Evolutionary conservation across 2,888 invertebrate genomes (phyloP).

Genomic region (Drosophila subsilvestris): DNA sequence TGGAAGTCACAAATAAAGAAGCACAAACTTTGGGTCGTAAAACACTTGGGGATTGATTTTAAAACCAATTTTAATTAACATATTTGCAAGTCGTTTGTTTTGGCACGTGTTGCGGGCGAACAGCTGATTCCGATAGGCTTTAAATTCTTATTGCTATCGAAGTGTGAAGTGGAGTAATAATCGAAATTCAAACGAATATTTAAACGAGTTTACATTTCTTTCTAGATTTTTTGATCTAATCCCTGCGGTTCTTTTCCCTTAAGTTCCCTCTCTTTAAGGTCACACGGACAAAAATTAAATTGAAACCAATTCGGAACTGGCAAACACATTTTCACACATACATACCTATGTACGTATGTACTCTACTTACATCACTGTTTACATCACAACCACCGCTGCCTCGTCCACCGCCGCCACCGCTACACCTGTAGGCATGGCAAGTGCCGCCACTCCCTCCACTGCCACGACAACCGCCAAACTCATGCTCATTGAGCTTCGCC

Average conservation of each 20-base stretch:
- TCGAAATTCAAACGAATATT: neutral
- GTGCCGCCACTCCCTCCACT: conserved; percentile 71
- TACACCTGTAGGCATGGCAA: conserved; percentile 61
- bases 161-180: neutral
- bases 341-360: neutral
- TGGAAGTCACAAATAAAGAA: neutral
- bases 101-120: neutral
- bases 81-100: too few relatives aligned
- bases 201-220: neutral
- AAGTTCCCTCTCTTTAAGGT: too few relatives aligned
- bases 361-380: conserved; percentile 79
- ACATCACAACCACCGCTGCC: conserved; percentile 76
- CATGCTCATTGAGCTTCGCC: conserved; percentile 83
- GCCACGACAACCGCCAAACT: conserved; percentile 69
- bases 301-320: too few relatives aligned
- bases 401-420: conserved; percentile 62
- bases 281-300: too few relatives aligned
- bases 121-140: neutral
- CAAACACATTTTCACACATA: too few relatives aligned
- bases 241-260: too few relatives aligned
- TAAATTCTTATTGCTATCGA: neutral
- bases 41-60: too few relatives aligned
- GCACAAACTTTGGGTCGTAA: too few relatives aligned
- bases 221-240: too few relatives aligned
- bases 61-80: too few relatives aligned